A percentile compares a stretch with the other conserved stretches of the same genome.
Evolutionary conservation across 2,797 vertebrate genomes (phyloP).

Genomic region (Simalia tracyae): DNA sequence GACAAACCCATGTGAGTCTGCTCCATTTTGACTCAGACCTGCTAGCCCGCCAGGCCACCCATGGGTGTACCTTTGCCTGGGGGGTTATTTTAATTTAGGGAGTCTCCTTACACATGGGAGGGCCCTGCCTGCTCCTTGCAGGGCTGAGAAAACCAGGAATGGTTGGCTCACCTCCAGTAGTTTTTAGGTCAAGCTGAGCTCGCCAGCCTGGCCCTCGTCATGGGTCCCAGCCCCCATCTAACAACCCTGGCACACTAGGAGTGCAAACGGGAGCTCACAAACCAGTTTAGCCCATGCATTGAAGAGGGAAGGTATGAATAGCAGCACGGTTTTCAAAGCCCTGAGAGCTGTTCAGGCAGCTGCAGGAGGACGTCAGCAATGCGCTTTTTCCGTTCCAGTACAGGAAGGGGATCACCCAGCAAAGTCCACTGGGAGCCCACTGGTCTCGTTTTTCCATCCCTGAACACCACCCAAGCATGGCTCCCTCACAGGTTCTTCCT

Average conservation of each 20-base stretch:
- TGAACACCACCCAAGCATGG: not conserved
- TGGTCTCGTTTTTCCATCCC: too few relatives aligned
- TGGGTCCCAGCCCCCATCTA: not conserved
- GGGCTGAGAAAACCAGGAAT: not conserved
- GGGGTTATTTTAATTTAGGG: not conserved
- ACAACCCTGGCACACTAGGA: not conserved
- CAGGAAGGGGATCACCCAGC: not conserved
- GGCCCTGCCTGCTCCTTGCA: not conserved
- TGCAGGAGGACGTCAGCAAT: too few relatives aligned
- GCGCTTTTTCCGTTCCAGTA: too few relatives aligned
- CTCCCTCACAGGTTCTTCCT: not conserved
- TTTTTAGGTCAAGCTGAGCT: not conserved
- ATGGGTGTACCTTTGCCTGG: not conserved
- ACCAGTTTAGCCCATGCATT: too few relatives aligned
- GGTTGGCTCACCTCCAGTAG: not conserved
- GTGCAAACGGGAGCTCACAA: not conserved
- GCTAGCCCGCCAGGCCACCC: not conserved
- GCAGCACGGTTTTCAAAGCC: not conserved
- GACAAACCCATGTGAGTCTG: too few relatives aligned
- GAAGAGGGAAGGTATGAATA: not conserved
- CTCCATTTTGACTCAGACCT: not conserved
- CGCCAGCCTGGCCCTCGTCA: not conserved
- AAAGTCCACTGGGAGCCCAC: not conserved
- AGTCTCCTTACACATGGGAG: not conserved
- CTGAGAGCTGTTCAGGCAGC: too few relatives aligned